Evolutionary conservation across 1,140 invertebrate species (phyloP).

Genomic region (Spodoptera litura): DNA sequence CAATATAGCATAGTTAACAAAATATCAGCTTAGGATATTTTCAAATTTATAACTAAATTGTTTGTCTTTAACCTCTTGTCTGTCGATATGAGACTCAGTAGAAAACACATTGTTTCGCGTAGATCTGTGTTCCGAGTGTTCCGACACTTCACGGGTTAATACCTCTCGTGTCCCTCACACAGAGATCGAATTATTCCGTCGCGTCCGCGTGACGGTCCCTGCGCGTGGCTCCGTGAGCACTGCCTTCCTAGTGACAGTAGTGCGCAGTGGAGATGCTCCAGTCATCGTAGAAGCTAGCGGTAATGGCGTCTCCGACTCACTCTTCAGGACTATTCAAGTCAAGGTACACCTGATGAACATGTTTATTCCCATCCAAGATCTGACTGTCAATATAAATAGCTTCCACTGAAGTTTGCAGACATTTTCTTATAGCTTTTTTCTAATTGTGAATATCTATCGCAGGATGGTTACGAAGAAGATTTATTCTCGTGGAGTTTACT

Average conservation of each 20-base stretch:
- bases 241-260: conserved; percentile 79
- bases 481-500: conserved; percentile 72
- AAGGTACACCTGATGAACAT: conserved; percentile 55
- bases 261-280: conserved; percentile 69
- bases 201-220: conserved; percentile 70
- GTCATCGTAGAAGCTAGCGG: conserved; percentile 78
- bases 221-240: conserved; percentile 73
- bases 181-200: conserved; percentile 82
- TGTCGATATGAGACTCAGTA: too few relatives aligned
- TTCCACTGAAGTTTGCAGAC: too few relatives aligned
- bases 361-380: too few relatives aligned
- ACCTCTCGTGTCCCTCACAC: neutral
- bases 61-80: too few relatives aligned
- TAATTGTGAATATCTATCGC: neutral
- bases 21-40: neutral
- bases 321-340: conserved; percentile 76
- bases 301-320: conserved; percentile 75
- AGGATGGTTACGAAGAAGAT: conserved; percentile 78
- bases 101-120: too few relatives aligned
- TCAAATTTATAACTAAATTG: too few relatives aligned
- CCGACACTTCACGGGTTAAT: too few relatives aligned
- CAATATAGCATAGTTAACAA: neutral
- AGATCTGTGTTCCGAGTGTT: too few relatives aligned
- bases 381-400: too few relatives aligned
- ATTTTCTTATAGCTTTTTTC: too few relatives aligned